A percentile compares a stretch with the other conserved stretches of the same genome.
Conservation (phyloP, 2,113 vertebrate species). For the Lates calcarifer region DNA sequence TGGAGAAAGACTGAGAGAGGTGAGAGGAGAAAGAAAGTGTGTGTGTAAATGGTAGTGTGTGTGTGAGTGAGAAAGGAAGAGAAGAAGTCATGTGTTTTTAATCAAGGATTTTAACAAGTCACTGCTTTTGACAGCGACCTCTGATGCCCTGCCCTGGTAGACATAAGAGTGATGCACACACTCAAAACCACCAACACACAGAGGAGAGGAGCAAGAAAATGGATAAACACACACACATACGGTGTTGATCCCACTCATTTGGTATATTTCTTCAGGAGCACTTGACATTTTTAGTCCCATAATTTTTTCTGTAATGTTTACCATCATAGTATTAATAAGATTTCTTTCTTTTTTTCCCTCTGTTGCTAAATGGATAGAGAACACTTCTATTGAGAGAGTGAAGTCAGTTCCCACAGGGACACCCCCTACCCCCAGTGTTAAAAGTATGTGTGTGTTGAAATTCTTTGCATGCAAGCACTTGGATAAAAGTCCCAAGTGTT, state of each 20-base stretch:
- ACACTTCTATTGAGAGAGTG: constrained; percentile 8
- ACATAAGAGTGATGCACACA: constrained; percentile 30
- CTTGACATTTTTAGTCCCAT: background rate
- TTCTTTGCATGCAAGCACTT: constrained; percentile 7
- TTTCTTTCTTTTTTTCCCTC: background rate
- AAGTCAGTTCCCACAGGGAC: constrained; percentile 4
- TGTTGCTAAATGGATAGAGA: background rate
- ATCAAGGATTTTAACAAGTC: constrained; percentile 43
- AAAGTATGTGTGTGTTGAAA: constrained; percentile 3
- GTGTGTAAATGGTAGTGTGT: no score
- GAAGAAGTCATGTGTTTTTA: constrained; percentile 40
- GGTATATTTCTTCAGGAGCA: background rate
- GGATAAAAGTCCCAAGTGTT: constrained; percentile 23
- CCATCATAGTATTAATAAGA: background rate
- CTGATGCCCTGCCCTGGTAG: constrained; percentile 7
- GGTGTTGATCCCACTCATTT: background rate
- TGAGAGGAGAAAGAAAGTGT: background rate
- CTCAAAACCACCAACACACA: background rate
- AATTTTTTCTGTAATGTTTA: constrained; percentile 3
- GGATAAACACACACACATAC: background rate
- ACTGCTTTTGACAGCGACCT: constrained; percentile 34
- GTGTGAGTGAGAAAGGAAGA: constrained; percentile 15
- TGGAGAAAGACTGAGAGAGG: background rate
- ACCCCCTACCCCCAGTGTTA: constrained; percentile 2
- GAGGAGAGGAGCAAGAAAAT: background rate